phyloP scores from a whole-genome alignment of 53 echinoderm and acorn worm species.

The Stichopus horrens region DNA sequence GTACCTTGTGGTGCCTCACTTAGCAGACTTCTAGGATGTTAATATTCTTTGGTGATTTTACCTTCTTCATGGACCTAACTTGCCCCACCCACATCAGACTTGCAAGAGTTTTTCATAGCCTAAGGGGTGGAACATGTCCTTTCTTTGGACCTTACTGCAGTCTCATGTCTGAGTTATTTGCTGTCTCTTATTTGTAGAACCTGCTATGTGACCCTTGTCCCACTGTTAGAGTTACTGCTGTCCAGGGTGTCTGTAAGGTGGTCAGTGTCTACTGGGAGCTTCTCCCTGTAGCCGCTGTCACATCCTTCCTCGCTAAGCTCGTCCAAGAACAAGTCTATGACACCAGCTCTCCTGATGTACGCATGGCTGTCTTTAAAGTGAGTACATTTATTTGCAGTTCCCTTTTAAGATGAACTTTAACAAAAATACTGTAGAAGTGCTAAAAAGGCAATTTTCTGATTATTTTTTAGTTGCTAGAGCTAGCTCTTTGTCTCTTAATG shows the following conservation, averaged over 20 bases:
- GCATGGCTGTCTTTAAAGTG: conserved; percentile 91
- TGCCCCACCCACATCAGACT: background rate
- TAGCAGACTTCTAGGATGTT: no score
- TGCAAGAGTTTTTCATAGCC: background rate
- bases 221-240: conserved; percentile 74
- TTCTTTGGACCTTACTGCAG: background rate
- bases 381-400: background rate
- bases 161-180: background rate
- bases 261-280: conserved; percentile 88
- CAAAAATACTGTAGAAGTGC: no score
- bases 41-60: no score
- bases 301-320: conserved; percentile 79
- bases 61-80: no score
- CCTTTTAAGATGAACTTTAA: no score
- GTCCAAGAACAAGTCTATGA: conserved; percentile 81
- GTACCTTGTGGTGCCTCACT: no score
- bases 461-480: no score
- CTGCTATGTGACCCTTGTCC: conserved; percentile 86
- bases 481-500: no score
- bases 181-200: conserved; percentile 41
- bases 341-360: conserved; percentile 77
- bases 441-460: no score
- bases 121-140: background rate
- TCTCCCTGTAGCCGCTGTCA: conserved; percentile 78
- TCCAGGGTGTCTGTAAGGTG: conserved; percentile 89